Base-by-base conservation (phyloP, 2,888 invertebrate genomes). In the Athetis lepigone region DNA sequence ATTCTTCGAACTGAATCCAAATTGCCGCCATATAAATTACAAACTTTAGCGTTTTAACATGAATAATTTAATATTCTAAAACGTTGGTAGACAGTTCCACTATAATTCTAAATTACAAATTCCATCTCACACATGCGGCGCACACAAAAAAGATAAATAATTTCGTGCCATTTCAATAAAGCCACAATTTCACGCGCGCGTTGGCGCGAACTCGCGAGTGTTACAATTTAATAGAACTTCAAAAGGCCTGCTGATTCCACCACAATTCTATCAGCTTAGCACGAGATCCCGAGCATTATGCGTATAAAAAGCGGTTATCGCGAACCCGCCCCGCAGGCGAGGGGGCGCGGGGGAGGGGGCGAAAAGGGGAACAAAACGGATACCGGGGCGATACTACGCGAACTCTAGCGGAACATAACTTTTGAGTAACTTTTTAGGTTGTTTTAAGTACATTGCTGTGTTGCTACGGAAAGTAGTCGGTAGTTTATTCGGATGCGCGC, bases 231-330 rank as follows among this genome's bases (percentile, higher is more conserved):
- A 94, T 94, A 94, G 92, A 93, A 94, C 89, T 93, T 94, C 93
- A 94, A 94, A 94, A 91, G 94, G 93, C 90, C 91, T 91, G 92
- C 90, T 92, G 93, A 93, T 93, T 92, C 92, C 89, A 85, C 91
- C 93, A 92, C 94, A 94, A 94, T 94, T 94, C 94, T 92, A 94
- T 94, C 94, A 94, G 94, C 94, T 94, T 94, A 94, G 92, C 91
- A 88, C 87, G 90, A 89, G 92, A 93, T 92, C 92, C 92, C 89
- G 85, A 81, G 92, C 90, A 93, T 94, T 94, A 94, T 92, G 93
- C 92, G 93, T 92, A 93, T 92, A 93, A 94, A 94, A 93, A 93
- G 92, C 89, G 92, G 94, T 94, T 94, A 94, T 94, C 94, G 89
- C 88, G 82, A 77, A 70, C 83, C 83, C 84, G 73, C 84, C 82